phyloP scores from a whole-genome alignment of 2,888 invertebrate genomes.

The Protula sp. region DNA sequence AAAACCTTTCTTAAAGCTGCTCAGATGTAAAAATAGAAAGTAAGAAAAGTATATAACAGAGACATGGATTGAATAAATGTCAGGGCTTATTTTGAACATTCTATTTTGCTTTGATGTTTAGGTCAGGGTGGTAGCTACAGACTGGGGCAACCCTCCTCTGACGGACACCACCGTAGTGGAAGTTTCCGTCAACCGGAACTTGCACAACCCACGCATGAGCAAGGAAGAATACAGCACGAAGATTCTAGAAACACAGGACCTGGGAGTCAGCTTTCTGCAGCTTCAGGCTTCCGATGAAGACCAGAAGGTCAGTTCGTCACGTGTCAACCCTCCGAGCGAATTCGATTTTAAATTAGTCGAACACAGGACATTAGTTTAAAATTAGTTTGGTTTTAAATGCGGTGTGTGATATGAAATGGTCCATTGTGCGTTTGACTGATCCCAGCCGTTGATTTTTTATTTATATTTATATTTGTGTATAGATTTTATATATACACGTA shows the following conservation, averaged over 20 bases:
- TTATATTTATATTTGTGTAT: no score
- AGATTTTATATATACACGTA: no score
- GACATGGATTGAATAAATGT: no score
- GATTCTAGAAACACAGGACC: conserved; percentile 32
- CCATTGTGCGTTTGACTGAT: no score
- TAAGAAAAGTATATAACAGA: no score
- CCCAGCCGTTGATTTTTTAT: background rate
- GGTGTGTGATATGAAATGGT: background rate
- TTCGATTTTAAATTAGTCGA: no score
- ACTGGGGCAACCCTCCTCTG: conserved; percentile 29
- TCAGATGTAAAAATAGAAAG: no score
- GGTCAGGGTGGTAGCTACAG: conserved; percentile 33
- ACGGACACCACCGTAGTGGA: conserved; percentile 24
- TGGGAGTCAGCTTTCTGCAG: conserved; percentile 26
- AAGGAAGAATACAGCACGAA: conserved; percentile 17
- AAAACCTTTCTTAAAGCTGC: no score
- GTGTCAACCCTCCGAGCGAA: no score
- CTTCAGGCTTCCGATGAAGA: conserved; percentile 33
- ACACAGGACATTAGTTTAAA: no score
- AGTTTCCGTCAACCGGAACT: conserved; percentile 29
- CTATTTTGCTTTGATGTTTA: conserved; percentile 2
- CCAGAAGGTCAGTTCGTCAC: conserved; percentile 23
- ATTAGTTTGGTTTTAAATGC: background rate
- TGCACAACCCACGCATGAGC: conserved; percentile 20
- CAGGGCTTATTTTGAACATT: no score